phyloP scores from a whole-genome alignment of 2,888 invertebrate species.

The Galeopsomyia nigrocyanea region DNA sequence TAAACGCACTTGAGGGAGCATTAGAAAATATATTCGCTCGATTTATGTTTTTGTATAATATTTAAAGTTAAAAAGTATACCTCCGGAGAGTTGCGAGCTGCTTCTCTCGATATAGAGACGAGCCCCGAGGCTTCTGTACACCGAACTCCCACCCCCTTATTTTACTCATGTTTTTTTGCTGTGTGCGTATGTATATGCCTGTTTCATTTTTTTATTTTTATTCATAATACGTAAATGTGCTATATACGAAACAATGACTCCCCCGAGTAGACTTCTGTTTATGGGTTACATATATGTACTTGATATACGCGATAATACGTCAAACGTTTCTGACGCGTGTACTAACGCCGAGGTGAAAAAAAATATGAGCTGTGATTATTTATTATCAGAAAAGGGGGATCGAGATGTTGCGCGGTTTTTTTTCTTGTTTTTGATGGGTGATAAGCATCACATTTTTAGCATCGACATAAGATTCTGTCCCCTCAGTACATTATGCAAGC shows the following conservation, averaged over 20 bases:
- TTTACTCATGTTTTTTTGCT: conserved; percentile 3
- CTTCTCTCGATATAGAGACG: neutral
- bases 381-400: neutral
- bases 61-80: too few relatives aligned
- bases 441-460: too few relatives aligned
- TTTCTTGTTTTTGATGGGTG: too few relatives aligned
- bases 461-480: too few relatives aligned
- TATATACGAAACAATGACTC: conserved; percentile 14
- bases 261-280: conserved; percentile 10
- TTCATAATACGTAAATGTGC: conserved; percentile 28
- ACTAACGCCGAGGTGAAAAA: neutral
- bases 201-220: conserved; percentile 20
- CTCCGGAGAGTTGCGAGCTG: too few relatives aligned
- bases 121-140: conserved; percentile 20
- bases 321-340: neutral
- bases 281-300: conserved; percentile 5
- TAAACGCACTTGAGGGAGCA: conserved; percentile 17
- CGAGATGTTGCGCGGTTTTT: too few relatives aligned
- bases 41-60: neutral
- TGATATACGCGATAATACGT: conserved; percentile 1
- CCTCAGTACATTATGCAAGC: too few relatives aligned
- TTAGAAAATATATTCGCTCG: conserved; percentile 19
- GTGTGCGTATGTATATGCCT: neutral
- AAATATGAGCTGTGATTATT: conserved; percentile 7
- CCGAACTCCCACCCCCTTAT: conserved; percentile 13